Conservation (phyloP, 2,797 vertebrate genomes). For the Sternotherus odoratus region DNA sequence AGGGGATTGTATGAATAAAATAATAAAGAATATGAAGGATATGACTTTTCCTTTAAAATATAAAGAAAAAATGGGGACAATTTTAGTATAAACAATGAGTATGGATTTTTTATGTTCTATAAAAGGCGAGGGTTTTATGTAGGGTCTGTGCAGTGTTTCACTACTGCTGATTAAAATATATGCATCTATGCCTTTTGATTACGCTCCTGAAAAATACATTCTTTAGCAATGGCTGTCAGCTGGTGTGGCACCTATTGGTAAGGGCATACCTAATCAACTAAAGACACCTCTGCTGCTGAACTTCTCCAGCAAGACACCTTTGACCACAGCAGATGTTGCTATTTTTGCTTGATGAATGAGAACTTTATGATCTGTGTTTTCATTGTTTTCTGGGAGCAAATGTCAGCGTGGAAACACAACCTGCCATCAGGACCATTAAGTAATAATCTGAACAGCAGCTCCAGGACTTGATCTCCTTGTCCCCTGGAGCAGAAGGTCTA, state of each 20-base stretch:
- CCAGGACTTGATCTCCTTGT: conserved; percentile 21
- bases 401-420: conserved; percentile 51
- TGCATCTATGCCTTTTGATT: conserved; percentile 53
- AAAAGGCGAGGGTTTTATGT: conserved; percentile 56
- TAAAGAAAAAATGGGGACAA: conserved; percentile 64
- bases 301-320: conserved; percentile 52
- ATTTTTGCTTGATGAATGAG: conserved; percentile 11
- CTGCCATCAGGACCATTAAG: conserved; percentile 16
- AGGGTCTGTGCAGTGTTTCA: conserved; percentile 8
- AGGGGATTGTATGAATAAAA: not conserved
- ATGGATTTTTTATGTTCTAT: conserved; percentile 63
- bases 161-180: conserved; percentile 68
- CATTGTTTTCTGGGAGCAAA: conserved; percentile 47
- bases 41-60: conserved; percentile 66
- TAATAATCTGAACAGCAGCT: conserved; percentile 38
- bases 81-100: conserved; percentile 42
- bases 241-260: not conserved
- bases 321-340: conserved; percentile 60
- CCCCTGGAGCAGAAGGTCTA: conserved; percentile 6
- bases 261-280: conserved; percentile 8
- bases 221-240: conserved; percentile 1
- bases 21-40: conserved; percentile 53
- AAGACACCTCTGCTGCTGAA: not conserved
- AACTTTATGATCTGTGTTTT: conserved; percentile 48
- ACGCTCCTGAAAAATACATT: not conserved